A percentile compares a stretch with the other conserved stretches of the same genome.
Evolutionary conservation across 2,888 invertebrate genomes (phyloP).

Genomic region (Gibbula magus): DNA sequence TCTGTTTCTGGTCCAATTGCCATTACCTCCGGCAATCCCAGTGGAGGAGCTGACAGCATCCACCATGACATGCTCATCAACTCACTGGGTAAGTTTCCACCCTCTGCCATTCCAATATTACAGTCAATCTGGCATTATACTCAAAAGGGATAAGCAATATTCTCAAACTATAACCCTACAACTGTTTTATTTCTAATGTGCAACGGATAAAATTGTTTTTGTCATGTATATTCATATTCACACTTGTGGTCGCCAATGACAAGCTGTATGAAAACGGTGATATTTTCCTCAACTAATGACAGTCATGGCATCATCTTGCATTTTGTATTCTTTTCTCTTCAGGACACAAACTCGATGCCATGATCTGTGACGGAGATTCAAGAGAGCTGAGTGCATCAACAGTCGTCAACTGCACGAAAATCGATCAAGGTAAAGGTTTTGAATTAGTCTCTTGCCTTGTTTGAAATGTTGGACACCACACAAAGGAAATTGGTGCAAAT

Average conservation of each 20-base stretch:
- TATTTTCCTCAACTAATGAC: conserved; percentile 31
- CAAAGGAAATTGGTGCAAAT: too few relatives aligned
- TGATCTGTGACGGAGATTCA: conserved; percentile 11
- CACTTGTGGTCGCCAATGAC: too few relatives aligned
- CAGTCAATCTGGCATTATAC: too few relatives aligned
- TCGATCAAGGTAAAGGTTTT: not conserved
- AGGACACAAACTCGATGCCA: conserved; percentile 5
- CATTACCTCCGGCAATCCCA: conserved; percentile 58
- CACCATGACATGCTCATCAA: conserved; percentile 58
- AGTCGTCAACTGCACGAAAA: conserved; percentile 10
- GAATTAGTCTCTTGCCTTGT: too few relatives aligned
- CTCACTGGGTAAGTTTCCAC: conserved; percentile 46
- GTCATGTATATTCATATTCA: too few relatives aligned
- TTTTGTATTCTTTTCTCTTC: not conserved
- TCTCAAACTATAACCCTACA: too few relatives aligned
- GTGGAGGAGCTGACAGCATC: conserved; percentile 57
- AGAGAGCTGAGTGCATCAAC: conserved; percentile 5
- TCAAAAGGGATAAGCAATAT: too few relatives aligned
- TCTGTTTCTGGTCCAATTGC: conserved; percentile 57
- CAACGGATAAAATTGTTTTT: too few relatives aligned
- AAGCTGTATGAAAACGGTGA: not conserved
- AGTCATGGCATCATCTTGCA: too few relatives aligned
- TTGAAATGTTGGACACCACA: too few relatives aligned
- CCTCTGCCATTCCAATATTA: not conserved
- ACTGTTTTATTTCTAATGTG: too few relatives aligned